Conservation (phyloP, 2,113 vertebrate genomes). For the Uria aalge region DNA sequence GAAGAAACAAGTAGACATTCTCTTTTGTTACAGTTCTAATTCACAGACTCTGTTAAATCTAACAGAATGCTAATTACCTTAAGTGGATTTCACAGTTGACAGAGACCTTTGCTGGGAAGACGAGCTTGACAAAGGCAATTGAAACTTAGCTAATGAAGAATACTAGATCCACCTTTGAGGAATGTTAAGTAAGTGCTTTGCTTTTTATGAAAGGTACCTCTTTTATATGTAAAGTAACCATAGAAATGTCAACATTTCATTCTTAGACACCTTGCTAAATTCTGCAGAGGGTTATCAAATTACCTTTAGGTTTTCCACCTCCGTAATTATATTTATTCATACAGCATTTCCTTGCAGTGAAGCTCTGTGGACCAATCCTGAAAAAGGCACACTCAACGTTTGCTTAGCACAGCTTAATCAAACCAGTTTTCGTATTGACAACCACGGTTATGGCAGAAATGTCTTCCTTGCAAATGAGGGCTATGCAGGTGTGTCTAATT, state of each 20-base stretch:
- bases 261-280: slow-evolving; percentile 12
- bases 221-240: slow-evolving; percentile 51
- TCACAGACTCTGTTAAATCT: slow-evolving; percentile 50
- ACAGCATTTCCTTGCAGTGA: not conserved
- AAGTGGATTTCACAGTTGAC: slow-evolving; percentile 66
- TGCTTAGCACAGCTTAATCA: slow-evolving; percentile 42
- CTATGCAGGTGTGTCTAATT: not conserved
- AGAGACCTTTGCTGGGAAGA: slow-evolving; percentile 71
- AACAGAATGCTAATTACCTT: slow-evolving; percentile 70
- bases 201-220: slow-evolving; percentile 17
- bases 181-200: slow-evolving; percentile 60
- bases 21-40: slow-evolving; percentile 58
- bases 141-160: slow-evolving; percentile 71
- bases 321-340: slow-evolving; percentile 42
- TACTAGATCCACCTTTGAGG: slow-evolving; percentile 23
- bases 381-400: not conserved
- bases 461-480: not conserved
- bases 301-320: slow-evolving; percentile 23
- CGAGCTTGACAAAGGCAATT: slow-evolving; percentile 60
- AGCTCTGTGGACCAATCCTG: not conserved
- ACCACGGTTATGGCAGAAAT: not conserved
- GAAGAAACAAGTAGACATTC: not conserved
- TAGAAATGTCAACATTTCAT: slow-evolving; percentile 48
- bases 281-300: slow-evolving; percentile 48
- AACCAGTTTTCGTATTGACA: not conserved